Percentiles rank a stretch among this genome's conserved stretches.
Conservation (phyloP, 2,797 vertebrate genomes). For the Pseudotriccus pelzelni region DNA sequence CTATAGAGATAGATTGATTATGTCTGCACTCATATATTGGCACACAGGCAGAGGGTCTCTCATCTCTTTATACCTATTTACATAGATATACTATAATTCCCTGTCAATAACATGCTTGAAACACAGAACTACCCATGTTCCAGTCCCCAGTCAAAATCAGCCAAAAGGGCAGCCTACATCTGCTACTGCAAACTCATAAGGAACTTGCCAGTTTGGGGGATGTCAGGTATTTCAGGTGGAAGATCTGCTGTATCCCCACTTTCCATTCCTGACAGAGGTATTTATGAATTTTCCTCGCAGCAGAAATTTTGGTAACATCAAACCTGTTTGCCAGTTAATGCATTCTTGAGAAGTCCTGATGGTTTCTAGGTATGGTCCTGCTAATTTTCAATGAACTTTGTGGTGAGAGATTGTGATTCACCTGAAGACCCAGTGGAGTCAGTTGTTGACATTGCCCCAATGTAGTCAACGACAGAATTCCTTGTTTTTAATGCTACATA, state of each 20-base stretch:
- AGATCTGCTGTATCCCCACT: neutral
- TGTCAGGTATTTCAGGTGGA: neutral
- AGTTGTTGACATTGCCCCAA: accelerated
- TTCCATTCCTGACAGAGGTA: neutral
- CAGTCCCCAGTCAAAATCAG: neutral
- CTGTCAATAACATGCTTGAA: neutral
- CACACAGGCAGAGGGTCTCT: neutral
- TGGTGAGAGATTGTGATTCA: neutral
- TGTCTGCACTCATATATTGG: neutral
- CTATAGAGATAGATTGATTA: neutral
- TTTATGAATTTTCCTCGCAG: neutral
- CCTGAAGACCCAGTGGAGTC: accelerated
- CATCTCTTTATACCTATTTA: neutral
- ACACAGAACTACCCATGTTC: neutral
- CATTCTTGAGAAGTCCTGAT: neutral
- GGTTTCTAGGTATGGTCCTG: neutral
- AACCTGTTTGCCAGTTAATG: neutral
- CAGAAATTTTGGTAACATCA: neutral
- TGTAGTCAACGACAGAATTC: neutral
- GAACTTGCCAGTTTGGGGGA: neutral
- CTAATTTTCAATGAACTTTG: neutral
- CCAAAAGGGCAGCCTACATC: neutral
- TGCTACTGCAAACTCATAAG: neutral
- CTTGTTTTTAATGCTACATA: neutral
- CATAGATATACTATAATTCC: neutral